Evolutionary conservation across 2,113 vertebrate species (phyloP).

Genomic region (Melanostigma gelatinosum): DNA sequence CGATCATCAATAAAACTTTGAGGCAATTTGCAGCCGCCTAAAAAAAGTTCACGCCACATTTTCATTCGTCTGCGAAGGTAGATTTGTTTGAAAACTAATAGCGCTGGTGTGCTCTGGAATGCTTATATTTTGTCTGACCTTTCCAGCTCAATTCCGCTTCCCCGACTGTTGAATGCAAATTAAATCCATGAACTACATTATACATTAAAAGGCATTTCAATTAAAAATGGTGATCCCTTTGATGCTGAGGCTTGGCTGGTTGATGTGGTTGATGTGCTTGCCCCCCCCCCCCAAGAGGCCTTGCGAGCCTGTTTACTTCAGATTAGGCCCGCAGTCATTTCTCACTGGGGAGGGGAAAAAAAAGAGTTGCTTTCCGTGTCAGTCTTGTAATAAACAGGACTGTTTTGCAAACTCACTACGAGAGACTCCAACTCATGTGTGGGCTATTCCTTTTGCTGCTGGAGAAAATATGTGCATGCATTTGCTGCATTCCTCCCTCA

Average conservation of each 20-base stretch:
- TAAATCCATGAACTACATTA: conserved; percentile 76
- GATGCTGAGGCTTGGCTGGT: conserved; percentile 56
- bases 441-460: conserved; percentile 8
- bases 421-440: background rate
- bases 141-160: conserved; percentile 69
- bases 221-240: conserved; percentile 72
- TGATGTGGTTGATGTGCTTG: conserved; percentile 60
- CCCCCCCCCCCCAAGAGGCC: conserved; percentile 31
- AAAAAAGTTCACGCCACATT: conserved; percentile 60
- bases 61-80: conserved; percentile 58
- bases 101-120: conserved; percentile 42
- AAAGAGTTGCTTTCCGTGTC: conserved; percentile 32
- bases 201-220: conserved; percentile 72
- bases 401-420: conserved; percentile 29
- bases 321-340: conserved; percentile 64
- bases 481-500: conserved; percentile 13
- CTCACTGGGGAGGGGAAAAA: conserved; percentile 58
- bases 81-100: conserved; percentile 69
- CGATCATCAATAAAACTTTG: conserved; percentile 70
- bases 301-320: conserved; percentile 63
- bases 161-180: conserved; percentile 66
- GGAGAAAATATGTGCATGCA: background rate
- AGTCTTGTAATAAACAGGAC: conserved; percentile 50
- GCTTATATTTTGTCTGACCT: conserved; percentile 68
- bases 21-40: conserved; percentile 61